Evolutionary conservation across 2,888 invertebrate species (phyloP), one percentile per base, ranked within the genome.

Genomic region (Oscheius sp.): DNA sequence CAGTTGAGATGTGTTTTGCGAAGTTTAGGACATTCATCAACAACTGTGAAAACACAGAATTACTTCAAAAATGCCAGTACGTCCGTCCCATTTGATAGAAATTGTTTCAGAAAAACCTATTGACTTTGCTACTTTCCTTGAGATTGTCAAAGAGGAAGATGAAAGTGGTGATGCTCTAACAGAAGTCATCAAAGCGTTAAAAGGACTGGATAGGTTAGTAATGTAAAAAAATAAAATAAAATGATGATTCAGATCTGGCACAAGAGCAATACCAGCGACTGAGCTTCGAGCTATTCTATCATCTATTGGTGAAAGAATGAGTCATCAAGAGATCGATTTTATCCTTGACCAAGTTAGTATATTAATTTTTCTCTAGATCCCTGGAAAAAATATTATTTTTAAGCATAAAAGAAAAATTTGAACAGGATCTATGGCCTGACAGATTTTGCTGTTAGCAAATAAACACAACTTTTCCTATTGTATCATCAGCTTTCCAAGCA

Each of bases 121-220:
- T 24, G 77, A 73, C 17, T 77, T 77, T 49, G 72, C 73, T 28
- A 63, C 68, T 4, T 75, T 77, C 47, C 57, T 77, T 26, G 70
- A 73, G 1, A 71, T 77, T 45, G 74, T 72, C 32, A 71, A 68
- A 47, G 73, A 70, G 26, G 77, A 77, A 30, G 70, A 74, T n/a
- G 71, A 64, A 14, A 69, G 70, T 54, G 67, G 68, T 22, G 75
- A 77, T 54, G 69, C 74, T 9, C 47, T 75, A 44, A 73, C 74
- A 0, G 77, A 77, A 49, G 72, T 77, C 1, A 77, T 77, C 61
- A 75, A 75, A 38, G 77, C 77, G 12, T 56, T 77, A 38, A 72
- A 61, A 36, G 77, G 74, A 30, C 50, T 75, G 38, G 73, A 74
- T 56, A 70, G 75, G 73, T 67, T 17, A 6, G n/a, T 5, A 5